Evolutionary conservation across 2,113 vertebrate genomes (phyloP).

Genomic region (Illadopsis cleaveri): DNA sequence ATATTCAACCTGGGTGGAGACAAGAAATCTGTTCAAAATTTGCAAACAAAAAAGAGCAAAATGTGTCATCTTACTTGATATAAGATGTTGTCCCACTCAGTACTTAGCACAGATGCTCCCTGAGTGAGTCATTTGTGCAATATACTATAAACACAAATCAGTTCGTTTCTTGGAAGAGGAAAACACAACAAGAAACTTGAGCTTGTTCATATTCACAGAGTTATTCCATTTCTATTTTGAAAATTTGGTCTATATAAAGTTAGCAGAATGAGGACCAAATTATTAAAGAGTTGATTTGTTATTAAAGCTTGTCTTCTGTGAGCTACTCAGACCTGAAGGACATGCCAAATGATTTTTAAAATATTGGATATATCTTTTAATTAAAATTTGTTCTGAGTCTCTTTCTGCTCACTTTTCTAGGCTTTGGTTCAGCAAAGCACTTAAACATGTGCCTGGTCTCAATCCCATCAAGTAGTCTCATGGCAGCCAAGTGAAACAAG

Average conservation of each 20-base stretch:
- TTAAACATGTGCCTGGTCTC: neutral
- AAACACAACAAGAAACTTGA: neutral
- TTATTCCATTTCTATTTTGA: neutral
- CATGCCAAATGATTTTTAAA: neutral
- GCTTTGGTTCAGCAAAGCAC: neutral
- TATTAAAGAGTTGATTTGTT: neutral
- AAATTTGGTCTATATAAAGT: neutral
- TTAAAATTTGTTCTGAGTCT: neutral
- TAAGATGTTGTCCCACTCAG: slow-evolving; percentile 38
- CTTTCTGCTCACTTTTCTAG: neutral
- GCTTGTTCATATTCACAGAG: neutral
- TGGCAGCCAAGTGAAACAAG: neutral
- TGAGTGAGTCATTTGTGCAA: slow-evolving; percentile 36
- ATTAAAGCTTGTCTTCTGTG: neutral
- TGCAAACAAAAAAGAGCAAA: slow-evolving; percentile 52
- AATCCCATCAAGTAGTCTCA: neutral
- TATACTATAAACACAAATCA: slow-evolving; percentile 9
- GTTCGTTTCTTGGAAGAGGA: neutral
- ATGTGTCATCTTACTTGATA: slow-evolving; percentile 8
- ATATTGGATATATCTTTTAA: neutral
- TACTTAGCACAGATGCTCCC: slow-evolving; percentile 43
- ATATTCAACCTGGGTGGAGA: neutral
- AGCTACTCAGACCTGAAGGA: neutral
- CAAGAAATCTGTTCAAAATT: neutral
- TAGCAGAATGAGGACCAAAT: neutral